Conservation (phyloP, 2,113 vertebrate species). For the Hiodon tergisus region DNA sequence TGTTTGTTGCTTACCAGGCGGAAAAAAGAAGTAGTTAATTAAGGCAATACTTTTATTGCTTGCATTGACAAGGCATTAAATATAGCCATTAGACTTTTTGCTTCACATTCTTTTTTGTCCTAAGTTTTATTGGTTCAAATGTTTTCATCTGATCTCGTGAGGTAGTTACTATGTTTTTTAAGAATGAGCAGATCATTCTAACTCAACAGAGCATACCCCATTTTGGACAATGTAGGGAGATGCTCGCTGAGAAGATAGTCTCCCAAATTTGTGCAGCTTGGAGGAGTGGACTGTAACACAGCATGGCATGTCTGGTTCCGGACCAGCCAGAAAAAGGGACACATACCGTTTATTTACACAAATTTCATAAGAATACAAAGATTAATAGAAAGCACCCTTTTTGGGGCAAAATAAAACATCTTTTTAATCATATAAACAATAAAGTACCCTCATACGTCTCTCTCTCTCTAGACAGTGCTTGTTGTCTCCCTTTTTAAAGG, state of each 20-base stretch:
- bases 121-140: neutral
- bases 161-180: neutral
- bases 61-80: conserved; percentile 2
- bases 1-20: neutral
- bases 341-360: too few species aligned
- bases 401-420: too few species aligned
- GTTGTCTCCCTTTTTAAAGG: too few species aligned
- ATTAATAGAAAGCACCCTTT: too few species aligned
- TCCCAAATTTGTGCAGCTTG: neutral
- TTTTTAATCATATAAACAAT: too few species aligned
- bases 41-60: neutral
- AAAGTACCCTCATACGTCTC: too few species aligned
- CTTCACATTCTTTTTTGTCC: neutral
- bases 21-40: neutral
- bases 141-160: neutral
- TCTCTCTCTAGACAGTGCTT: too few species aligned
- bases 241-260: neutral
- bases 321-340: too few species aligned
- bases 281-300: too few species aligned
- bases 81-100: neutral
- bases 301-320: too few species aligned
- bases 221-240: neutral
- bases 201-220: neutral
- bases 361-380: too few species aligned
- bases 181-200: neutral